Conservation (phyloP, 2,113 vertebrate genomes). For the Oceanites oceanicus region DNA sequence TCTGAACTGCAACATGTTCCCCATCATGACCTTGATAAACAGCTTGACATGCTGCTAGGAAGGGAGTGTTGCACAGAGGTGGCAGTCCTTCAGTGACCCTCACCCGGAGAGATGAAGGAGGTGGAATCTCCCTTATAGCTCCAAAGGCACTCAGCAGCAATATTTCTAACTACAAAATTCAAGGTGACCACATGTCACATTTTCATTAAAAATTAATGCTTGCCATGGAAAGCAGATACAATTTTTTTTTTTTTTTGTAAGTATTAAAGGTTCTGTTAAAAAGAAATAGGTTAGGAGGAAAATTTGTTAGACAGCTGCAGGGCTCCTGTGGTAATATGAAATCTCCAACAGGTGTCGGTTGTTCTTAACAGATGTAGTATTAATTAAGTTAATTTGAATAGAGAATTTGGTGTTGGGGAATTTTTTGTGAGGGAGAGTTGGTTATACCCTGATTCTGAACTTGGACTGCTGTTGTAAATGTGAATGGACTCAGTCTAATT, state of each 20-base stretch:
- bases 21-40: fast-evolving
- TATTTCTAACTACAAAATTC: background rate
- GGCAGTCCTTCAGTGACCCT: background rate
- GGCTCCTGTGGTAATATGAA: background rate
- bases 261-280: background rate
- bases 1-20: background rate
- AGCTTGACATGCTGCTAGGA: background rate
- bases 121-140: background rate
- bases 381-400: background rate
- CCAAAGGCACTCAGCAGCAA: background rate
- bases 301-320: background rate
- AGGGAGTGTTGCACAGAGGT: background rate
- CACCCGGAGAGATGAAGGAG: background rate
- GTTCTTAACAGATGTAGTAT: background rate
- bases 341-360: background rate
- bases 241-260: background rate
- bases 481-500: background rate
- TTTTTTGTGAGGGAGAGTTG: background rate
- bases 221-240: background rate
- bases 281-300: background rate
- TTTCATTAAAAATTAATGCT: background rate
- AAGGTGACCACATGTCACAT: background rate
- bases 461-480: background rate
- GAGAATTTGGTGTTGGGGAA: background rate
- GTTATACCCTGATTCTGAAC: background rate